These are phyloP conservation scores for Tachina lurida DNA, from an alignment of 2,888 invertebrate genomes.

Conservation along the genomic window DNA sequence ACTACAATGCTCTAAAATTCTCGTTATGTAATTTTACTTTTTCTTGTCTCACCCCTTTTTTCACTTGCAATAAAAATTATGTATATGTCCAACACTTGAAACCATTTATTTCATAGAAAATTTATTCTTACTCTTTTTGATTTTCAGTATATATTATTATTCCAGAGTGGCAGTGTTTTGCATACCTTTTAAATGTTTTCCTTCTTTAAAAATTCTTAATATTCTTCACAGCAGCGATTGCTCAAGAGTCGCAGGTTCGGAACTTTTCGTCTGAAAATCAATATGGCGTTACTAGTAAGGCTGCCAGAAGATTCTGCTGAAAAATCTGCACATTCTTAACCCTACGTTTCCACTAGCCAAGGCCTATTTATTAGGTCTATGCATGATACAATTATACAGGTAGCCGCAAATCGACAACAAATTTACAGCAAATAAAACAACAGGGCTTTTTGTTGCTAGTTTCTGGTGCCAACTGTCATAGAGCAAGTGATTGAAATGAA, in stretches of 20 bases:
- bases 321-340: no score
- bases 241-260: slow-evolving; percentile 8
- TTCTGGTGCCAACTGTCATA: no score
- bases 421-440: no score
- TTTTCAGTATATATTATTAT: slow-evolving; percentile 47
- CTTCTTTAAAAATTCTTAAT: slow-evolving; percentile 52
- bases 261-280: slow-evolving; percentile 71
- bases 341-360: no score
- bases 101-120: slow-evolving; percentile 40
- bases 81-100: slow-evolving; percentile 36
- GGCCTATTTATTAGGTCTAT: no score
- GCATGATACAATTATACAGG: no score
- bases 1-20: slow-evolving; percentile 54
- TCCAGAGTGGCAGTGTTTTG: slow-evolving; percentile 43
- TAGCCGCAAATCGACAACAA: no score
- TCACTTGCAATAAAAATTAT: slow-evolving; percentile 36
- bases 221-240: slow-evolving; percentile 40
- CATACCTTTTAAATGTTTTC: slow-evolving; percentile 71
- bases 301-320: no score
- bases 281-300: slow-evolving; percentile 68
- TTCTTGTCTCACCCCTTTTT: slow-evolving; percentile 50
- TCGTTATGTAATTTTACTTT: slow-evolving; percentile 72
- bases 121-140: slow-evolving; percentile 66
- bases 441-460: no score
- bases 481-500: no score